Base-by-base conservation (phyloP, 2,888 invertebrate genomes). In the Drosophila koepferae region DNA sequence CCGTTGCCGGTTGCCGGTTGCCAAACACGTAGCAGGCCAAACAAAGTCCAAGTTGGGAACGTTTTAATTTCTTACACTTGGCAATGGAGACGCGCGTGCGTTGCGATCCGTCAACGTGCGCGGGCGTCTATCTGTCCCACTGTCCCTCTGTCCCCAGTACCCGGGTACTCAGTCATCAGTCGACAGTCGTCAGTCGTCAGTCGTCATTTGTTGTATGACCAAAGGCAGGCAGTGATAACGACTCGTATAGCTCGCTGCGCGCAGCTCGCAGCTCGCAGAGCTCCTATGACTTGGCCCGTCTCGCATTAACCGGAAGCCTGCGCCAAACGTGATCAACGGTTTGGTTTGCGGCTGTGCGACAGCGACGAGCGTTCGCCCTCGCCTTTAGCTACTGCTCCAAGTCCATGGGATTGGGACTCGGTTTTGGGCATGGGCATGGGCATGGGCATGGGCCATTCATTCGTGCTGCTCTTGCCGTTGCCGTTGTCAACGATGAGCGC, bases 241-340 rank as follows among this genome's bases (percentile, higher is more conserved):
- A 76, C 73, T 41, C 56, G 68, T 68, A 71, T 62, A 72, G 49
- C 54, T 16, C 38, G 38, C 38, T 1, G 40, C 16, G 16, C 34
- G 8, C 34, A 10, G 34, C 34, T 8, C 40, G 8, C 40, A 8
- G 41, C 55, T 40, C 41, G 41, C 28, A 28, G 40, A 55, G 54
- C 82, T 80, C 70, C 73, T 79, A 51, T 70, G 81, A 76, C 66
- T 74, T 81, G 69, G 67, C 67, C 67, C 68, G 76, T 58, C 65
- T 71, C 81, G 79, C 90, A 87, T 86, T 92, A 91, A 91, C 91
- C 91, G 91, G 91, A 91, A 91, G 91, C 91, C 92, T 92, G 89
- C 86, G 90, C 91, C 91, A 91, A 91, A 91, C 92, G 91, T 91
- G 91, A 91, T 91, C 91, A 91, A 89, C 90, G 78, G 92, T 89